Percentiles rank a stretch among this genome's conserved stretches.
phyloP scores from a whole-genome alignment of 2,888 invertebrate species.

The Pristionchus fissidentatus region DNA sequence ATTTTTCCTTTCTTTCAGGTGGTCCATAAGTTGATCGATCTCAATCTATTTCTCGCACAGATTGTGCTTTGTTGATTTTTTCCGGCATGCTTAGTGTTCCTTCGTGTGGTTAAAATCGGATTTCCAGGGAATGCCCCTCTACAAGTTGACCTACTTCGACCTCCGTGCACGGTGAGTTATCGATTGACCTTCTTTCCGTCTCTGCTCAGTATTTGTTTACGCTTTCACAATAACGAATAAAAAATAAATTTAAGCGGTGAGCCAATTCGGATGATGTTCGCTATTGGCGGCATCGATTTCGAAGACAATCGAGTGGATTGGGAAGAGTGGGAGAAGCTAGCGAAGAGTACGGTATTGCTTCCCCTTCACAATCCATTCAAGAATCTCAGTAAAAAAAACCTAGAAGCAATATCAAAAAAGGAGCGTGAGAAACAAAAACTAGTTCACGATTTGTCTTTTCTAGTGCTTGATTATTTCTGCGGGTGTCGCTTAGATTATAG shows the following conservation, averaged over 20 bases:
- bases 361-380: neutral
- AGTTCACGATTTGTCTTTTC: neutral
- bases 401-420: neutral
- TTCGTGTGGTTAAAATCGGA: too few relatives aligned
- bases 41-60: too few relatives aligned
- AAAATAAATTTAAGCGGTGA: neutral
- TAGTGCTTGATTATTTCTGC: neutral
- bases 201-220: neutral
- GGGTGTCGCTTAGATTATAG: neutral
- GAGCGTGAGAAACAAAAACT: neutral
- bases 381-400: neutral
- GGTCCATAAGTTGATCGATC: too few relatives aligned
- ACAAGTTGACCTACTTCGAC: constrained; percentile 24
- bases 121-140: too few relatives aligned
- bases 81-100: too few relatives aligned
- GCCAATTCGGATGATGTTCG: neutral
- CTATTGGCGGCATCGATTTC: neutral
- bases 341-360: neutral
- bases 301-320: neutral
- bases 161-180: neutral
- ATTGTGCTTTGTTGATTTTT: too few relatives aligned
- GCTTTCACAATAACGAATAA: neutral
- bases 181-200: neutral
- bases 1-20: too few relatives aligned
- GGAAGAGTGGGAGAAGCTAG: neutral